Base-by-base conservation (phyloP, 2,888 invertebrate species). In the Limnephilus auricula region DNA sequence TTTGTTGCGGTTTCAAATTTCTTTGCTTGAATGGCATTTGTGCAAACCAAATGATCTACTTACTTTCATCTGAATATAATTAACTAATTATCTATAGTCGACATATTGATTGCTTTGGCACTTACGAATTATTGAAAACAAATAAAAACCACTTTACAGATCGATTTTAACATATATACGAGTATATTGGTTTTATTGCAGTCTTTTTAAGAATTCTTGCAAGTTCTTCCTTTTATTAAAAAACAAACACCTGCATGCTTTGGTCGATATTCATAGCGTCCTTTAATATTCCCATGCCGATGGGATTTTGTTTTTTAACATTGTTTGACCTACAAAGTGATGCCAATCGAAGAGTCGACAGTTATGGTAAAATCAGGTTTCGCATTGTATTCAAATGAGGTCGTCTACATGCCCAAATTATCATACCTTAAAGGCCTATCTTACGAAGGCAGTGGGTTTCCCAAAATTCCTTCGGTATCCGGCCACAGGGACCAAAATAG, bases 381-480 rank as follows among this genome's bases (percentile, higher is more conserved):
- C 25, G 34, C 84, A 84, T 84, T 84, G 84, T 84, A 84, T 84
- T 34, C 37, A 84, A 31, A 80, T 80, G 80, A 80, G 31, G 50
- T 30, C 80, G 31, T 80, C 80, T 80, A 1, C 30, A 31, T 80
- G 30, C 31, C 31, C 9, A 25, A 13, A 32, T 80, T 80, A n/a
- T 32, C 30, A 80, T 80, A 80, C 84, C 37, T 65, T 65, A 65
- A 65, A 65, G 50, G 50, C 50, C 50, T 50, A 50, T 50, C 18
- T 65, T 65, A 65, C 25, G 50, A 65, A 65, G 50, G 50, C 50
- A 65, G 50, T 65, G 50, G 50, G 13, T 65, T 65, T 65, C 18
- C 50, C 50, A 25, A 18, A 65, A 65, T 65, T 45, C 45, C 13
- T 45, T 45, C 15, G 15, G 45, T 45, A 45, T 45, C 45, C 25